These are phyloP conservation scores for Drosophila algonquin DNA, from an alignment of 2,888 invertebrate genomes.

Conservation along the genomic window DNA sequence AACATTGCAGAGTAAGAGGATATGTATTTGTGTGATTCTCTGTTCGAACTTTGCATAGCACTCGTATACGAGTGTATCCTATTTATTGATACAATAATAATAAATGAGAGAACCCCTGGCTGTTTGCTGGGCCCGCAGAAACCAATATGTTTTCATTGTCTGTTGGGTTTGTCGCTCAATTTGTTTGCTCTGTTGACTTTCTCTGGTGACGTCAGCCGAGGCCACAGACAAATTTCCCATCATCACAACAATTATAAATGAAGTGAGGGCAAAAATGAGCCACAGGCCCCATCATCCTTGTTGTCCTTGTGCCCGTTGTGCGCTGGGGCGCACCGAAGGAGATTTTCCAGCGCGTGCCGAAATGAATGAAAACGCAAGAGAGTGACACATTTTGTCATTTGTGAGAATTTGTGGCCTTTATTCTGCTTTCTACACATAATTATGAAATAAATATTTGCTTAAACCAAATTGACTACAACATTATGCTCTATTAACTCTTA, in stretches of 20 bases:
- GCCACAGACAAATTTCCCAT: constrained; percentile 40
- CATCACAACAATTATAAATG: constrained; percentile 56
- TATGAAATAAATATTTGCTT: constrained; percentile 72
- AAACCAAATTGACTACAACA: constrained; percentile 70
- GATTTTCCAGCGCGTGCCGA: constrained; percentile 35
- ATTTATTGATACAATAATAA: constrained; percentile 28
- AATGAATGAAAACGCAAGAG: constrained; percentile 33
- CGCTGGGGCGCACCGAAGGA: constrained; percentile 42
- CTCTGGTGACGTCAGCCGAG: constrained; percentile 55
- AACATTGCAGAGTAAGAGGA: not conserved
- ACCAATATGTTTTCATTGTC: constrained; percentile 55
- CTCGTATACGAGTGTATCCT: constrained; percentile 22
- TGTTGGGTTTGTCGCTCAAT: constrained; percentile 48
- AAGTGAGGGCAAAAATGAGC: constrained; percentile 36
- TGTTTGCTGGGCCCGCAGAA: constrained; percentile 41
- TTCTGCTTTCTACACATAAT: constrained; percentile 60
- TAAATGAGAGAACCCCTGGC: constrained; percentile 29
- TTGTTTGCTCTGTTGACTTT: constrained; percentile 54
- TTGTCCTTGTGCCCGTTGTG: constrained; percentile 64
- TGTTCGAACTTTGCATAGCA: constrained; percentile 11
- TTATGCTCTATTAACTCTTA: constrained; percentile 75
- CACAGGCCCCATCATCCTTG: not conserved
- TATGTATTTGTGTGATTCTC: not conserved
- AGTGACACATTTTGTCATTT: constrained; percentile 2
- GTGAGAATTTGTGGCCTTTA: constrained; percentile 48